Percentiles rank a stretch among this genome's conserved stretches.
These are phyloP conservation scores for Toxonevra muliebris DNA, from an alignment of 2,888 invertebrate species.

Conservation along the genomic window DNA sequence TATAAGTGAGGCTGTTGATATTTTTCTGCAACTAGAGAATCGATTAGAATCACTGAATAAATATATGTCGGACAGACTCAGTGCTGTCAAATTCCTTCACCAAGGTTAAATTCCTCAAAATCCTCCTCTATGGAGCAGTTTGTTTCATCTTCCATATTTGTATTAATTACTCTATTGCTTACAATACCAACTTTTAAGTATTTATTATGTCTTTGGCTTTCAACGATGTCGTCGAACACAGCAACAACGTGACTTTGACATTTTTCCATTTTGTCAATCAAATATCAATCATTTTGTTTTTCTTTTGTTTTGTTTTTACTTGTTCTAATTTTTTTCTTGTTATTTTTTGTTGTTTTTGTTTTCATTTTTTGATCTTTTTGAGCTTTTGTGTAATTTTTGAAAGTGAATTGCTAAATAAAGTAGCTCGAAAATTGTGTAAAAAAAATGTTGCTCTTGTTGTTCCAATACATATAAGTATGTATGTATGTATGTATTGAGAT, in stretches of 20 bases:
- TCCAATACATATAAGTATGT: constrained; percentile 6
- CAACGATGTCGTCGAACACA: too few species aligned
- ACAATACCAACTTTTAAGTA: too few species aligned
- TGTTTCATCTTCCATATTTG: neutral
- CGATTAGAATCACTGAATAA: too few species aligned
- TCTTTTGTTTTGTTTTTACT: neutral
- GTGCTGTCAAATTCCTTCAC: too few species aligned
- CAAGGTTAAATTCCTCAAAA: too few species aligned
- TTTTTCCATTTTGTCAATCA: constrained; percentile 12
- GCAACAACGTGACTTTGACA: constrained; percentile 11
- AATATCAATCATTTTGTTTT: constrained; percentile 15
- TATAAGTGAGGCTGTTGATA: too few species aligned
- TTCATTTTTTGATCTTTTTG: neutral
- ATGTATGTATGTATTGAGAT: too few species aligned
- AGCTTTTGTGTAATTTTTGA: constrained; percentile 3
- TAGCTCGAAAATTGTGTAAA: constrained; percentile 25
- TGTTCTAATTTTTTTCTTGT: constrained; percentile 4
- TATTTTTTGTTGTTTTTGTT: neutral
- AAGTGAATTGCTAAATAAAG: constrained; percentile 33
- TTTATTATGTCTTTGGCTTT: too few species aligned
- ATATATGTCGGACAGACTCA: too few species aligned
- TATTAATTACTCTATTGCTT: neutral
- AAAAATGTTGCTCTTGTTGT: constrained; percentile 21
- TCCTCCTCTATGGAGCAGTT: too few species aligned
- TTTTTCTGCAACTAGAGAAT: too few species aligned